phyloP scores from a whole-genome alignment of 2,888 invertebrate genomes.

The Athalia circularis region DNA sequence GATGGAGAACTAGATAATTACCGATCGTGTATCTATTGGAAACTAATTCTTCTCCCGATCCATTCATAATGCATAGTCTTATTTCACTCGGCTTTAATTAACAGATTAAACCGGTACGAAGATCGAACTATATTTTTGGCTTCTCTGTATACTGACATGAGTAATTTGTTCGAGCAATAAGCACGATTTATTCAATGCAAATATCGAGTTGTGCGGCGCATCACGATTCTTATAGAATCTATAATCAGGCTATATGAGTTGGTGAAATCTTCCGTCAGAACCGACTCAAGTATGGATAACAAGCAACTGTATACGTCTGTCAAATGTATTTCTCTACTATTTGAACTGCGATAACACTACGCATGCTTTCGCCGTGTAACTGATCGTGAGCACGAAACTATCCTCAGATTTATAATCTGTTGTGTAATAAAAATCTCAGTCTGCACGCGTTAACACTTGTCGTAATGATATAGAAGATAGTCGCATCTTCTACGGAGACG shows the following conservation, averaged over 20 bases:
- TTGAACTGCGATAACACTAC: not conserved
- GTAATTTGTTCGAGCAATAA: not conserved
- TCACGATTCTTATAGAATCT: too few species aligned
- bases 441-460: not conserved
- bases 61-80: too few species aligned
- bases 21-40: too few species aligned
- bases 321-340: not conserved
- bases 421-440: slow-evolving; percentile 7
- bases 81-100: not conserved
- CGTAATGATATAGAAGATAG: slow-evolving; percentile 25
- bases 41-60: too few species aligned
- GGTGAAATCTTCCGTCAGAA: not conserved
- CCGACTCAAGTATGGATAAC: not conserved
- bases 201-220: not conserved
- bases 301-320: not conserved
- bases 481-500: slow-evolving; percentile 27
- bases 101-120: too few species aligned
- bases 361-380: not conserved
- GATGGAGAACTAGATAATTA: too few species aligned
- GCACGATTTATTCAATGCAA: not conserved
- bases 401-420: not conserved
- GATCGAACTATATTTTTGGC: not conserved
- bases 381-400: not conserved
- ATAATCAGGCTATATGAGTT: not conserved
- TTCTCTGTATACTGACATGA: not conserved